Conservation (phyloP, 2,113 vertebrate species). For the Anguilla japonica region DNA sequence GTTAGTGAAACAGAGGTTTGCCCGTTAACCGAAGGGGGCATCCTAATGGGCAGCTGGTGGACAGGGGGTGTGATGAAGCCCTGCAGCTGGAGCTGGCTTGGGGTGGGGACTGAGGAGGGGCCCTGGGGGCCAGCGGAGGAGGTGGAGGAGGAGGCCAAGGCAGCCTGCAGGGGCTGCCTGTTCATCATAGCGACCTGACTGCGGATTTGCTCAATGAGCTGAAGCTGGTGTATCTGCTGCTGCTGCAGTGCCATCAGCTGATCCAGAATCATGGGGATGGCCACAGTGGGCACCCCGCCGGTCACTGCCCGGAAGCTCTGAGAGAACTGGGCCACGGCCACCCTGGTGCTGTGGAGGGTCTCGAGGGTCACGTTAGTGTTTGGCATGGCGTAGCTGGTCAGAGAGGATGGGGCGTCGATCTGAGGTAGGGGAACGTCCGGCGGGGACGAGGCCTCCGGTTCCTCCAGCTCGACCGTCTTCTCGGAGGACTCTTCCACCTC, state of each 20-base stretch:
- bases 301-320: slow-evolving; percentile 76
- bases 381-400: slow-evolving; percentile 83
- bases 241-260: slow-evolving; percentile 96
- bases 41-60: slow-evolving; percentile 81
- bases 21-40: slow-evolving; percentile 67
- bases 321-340: slow-evolving; percentile 96
- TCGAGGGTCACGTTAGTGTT: slow-evolving; percentile 98
- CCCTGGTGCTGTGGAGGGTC: slow-evolving; percentile 93
- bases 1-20: slow-evolving; percentile 67
- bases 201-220: slow-evolving; percentile 97
- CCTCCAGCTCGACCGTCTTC: slow-evolving; percentile 72
- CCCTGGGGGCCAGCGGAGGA: slow-evolving; percentile 60
- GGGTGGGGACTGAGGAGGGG: slow-evolving; percentile 63
- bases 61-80: slow-evolving; percentile 79
- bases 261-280: slow-evolving; percentile 95
- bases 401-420: slow-evolving; percentile 74
- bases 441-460: slow-evolving; percentile 72
- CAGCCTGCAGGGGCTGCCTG: slow-evolving; percentile 76
- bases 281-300: slow-evolving; percentile 77
- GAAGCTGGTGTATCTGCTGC: slow-evolving; percentile 96
- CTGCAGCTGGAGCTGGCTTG: slow-evolving; percentile 83
- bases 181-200: slow-evolving; percentile 96
- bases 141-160: slow-evolving; percentile 68
- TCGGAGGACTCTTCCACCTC: slow-evolving; percentile 82
- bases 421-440: slow-evolving; percentile 80